Evolutionary conservation across 2,113 vertebrate genomes (phyloP), one percentile per base, ranked within the genome.

Genomic region (Percopsis transmontana): DNA sequence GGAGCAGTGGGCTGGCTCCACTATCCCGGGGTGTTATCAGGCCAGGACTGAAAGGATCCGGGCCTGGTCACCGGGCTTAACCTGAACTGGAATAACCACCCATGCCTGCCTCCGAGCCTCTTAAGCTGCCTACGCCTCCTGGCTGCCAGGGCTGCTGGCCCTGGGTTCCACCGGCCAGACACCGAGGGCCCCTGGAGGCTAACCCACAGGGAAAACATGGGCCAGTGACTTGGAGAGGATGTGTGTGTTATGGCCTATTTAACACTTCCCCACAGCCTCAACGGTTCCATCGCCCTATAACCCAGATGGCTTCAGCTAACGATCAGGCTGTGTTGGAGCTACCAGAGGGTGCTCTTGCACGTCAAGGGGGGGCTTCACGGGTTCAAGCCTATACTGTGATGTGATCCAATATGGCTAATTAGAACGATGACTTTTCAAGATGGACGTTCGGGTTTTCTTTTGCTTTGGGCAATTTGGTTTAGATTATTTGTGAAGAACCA

Each of bases 221-320:
- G 77, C 70, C 53, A 56, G 33, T 66, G 21, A 38, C 21, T 62
- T 76, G 65, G 55, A 39, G 53, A 58, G 50, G 70, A 73, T 16
- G 44, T 40, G 48, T 48, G 44, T 78, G 65, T 62, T 62, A 38
- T 71, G 80, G 83, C 84, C 81, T 58, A 79, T 70, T 80, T 84
- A 80, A 65, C 58, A 60, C 68, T 68, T 70, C 14, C 23, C 56
- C 47, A 44, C 48, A 24, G 23, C 47, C 38, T 44, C 16, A 48
- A 23, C 52, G 40, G 53, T 75, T 78, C 62, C 27, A 62, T 53
- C 16, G 68, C 44, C 60, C 10, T 51, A 54, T 78, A 62, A 73
- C 65, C 48, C 70, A 67, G 45, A 79, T 80, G 57, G 60, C 60
- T n/a, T n/a, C n/a, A n/a, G n/a, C n/a, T n/a, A n/a, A n/a, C n/a